phyloP scores from a whole-genome alignment of 1,140 invertebrate genomes.

The Dufourea novaeangliae region DNA sequence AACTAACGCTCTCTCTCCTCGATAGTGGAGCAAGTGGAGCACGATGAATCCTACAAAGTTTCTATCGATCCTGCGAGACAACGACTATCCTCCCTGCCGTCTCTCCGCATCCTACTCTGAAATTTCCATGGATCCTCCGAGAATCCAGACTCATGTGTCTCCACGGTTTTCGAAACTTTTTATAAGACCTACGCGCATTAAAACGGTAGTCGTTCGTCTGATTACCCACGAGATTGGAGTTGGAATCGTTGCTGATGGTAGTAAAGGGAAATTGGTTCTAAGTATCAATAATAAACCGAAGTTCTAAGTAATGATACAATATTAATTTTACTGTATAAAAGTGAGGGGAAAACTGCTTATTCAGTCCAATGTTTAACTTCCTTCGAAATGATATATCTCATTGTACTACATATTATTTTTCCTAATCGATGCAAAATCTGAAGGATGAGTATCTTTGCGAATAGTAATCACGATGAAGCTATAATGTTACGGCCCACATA shows the following conservation, averaged over 20 bases:
- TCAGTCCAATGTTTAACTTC: too few species aligned
- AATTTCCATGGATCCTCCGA: constrained; percentile 42
- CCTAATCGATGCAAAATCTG: neutral
- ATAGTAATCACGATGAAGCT: neutral
- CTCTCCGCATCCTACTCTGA: neutral
- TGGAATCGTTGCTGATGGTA: neutral
- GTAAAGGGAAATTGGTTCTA: constrained; percentile 9
- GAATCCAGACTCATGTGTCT: constrained; percentile 20
- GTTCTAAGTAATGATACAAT: too few species aligned
- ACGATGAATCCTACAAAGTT: constrained; percentile 39
- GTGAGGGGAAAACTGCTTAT: too few species aligned
- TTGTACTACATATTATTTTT: neutral
- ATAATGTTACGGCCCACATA: neutral
- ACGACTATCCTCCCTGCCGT: neutral
- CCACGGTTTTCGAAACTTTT: constrained; percentile 12
- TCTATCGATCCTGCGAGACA: constrained; percentile 45
- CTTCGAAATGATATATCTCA: neutral
- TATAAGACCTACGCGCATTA: constrained; percentile 23
- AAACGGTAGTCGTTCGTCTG: constrained; percentile 36
- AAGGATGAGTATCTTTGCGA: neutral
- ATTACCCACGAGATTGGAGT: constrained; percentile 53
- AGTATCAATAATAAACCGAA: constrained; percentile 49
- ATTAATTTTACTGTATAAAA: too few species aligned
- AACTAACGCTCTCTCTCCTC: neutral
- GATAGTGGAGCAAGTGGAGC: constrained; percentile 35